Percentiles rank a stretch among this genome's conserved stretches.
These are phyloP conservation scores for Alfaro cultratus DNA, from an alignment of 2,797 vertebrate species.

Conservation along the genomic window DNA sequence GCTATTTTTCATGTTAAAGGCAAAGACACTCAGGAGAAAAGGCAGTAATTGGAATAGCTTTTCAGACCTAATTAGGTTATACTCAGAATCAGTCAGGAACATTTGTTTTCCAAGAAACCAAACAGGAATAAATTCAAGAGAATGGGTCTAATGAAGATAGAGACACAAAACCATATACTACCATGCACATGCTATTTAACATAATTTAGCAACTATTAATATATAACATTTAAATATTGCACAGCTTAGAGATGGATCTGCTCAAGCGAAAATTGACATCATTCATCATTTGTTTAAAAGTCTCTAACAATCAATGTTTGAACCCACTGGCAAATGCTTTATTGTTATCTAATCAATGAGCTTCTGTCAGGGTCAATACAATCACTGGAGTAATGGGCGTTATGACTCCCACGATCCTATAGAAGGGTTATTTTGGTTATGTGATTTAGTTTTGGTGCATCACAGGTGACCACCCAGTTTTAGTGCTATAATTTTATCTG, in stretches of 20 bases:
- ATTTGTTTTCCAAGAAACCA: constrained; percentile 9
- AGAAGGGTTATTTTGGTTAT: neutral
- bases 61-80: constrained; percentile 30
- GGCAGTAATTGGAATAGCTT: constrained; percentile 25
- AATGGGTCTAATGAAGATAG: neutral
- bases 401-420: neutral
- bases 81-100: constrained; percentile 21
- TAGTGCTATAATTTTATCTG: neutral
- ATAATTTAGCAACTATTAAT: neutral
- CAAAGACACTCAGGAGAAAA: constrained; percentile 8
- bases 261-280: neutral
- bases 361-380: neutral
- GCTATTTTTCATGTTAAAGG: constrained; percentile 22
- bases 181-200: neutral
- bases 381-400: neutral
- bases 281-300: constrained; percentile 9
- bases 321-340: neutral
- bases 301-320: neutral
- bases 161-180: neutral
- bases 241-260: neutral
- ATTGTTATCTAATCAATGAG: neutral
- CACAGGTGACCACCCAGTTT: neutral
- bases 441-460: neutral
- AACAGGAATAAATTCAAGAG: constrained; percentile 3
- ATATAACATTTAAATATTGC: neutral